Percentiles rank a stretch among this genome's conserved stretches.
These are phyloP conservation scores for Chlorodrepanis virens DNA, from an alignment of 2,113 vertebrate genomes.

Conservation along the genomic window DNA sequence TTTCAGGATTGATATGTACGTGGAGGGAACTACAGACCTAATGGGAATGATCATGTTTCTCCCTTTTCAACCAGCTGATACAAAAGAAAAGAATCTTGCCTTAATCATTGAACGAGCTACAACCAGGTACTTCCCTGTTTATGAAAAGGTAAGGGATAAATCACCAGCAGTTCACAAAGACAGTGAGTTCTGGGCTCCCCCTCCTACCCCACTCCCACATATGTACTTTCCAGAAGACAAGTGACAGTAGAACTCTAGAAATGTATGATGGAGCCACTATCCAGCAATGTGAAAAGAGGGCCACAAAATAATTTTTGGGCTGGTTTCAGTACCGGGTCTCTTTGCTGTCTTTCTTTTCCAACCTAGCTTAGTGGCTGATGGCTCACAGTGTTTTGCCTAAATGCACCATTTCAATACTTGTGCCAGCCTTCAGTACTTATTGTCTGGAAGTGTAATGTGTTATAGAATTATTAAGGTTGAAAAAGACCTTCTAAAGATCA, in stretches of 20 bases:
- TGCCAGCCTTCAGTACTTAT: not conserved
- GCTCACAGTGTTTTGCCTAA: not conserved
- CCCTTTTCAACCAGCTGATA: slow-evolving; percentile 57
- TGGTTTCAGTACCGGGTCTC: not conserved
- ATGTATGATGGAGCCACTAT: not conserved
- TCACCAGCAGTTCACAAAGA: not conserved
- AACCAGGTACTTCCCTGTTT: slow-evolving; percentile 81
- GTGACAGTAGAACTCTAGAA: not conserved
- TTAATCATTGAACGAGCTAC: slow-evolving; percentile 73
- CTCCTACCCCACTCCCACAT: not conserved
- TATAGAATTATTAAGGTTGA: not conserved
- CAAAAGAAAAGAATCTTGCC: slow-evolving; percentile 61
- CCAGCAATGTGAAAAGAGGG: not conserved
- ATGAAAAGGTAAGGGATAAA: slow-evolving; percentile 80
- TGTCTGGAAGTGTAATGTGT: not conserved
- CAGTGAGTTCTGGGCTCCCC: not conserved
- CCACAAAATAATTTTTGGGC: not conserved
- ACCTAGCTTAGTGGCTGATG: not conserved
- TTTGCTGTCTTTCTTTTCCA: not conserved
- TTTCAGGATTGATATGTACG: slow-evolving; percentile 86
- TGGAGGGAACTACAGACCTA: slow-evolving; percentile 79
- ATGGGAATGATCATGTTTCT: slow-evolving; percentile 79
- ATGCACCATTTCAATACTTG: not conserved
- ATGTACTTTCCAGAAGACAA: not conserved
- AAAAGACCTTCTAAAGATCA: not conserved